Percentiles rank a stretch among this genome's conserved stretches.
Conservation (phyloP, 1,140 invertebrate genomes). For the Chironomus striatipennis region DNA sequence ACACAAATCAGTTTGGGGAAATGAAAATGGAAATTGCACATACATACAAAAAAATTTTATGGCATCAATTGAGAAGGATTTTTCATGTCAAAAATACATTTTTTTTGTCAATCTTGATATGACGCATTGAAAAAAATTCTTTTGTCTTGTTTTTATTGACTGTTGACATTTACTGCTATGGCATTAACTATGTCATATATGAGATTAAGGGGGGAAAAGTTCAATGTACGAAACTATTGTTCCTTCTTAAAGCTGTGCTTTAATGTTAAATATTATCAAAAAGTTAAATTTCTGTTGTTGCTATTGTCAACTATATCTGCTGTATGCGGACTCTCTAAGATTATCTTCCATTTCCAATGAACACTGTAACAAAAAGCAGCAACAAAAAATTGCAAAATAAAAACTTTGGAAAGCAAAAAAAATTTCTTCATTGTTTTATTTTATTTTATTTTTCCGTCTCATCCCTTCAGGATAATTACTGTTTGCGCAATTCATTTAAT, state of each 20-base stretch:
- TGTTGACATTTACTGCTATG: no score
- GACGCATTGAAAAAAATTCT: no score
- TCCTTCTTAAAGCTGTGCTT: background rate
- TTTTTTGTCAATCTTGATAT: no score
- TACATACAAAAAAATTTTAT: background rate
- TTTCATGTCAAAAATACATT: background rate
- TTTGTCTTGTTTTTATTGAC: no score
- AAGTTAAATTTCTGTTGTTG: background rate
- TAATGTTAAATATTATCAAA: background rate
- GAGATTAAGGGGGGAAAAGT: background rate
- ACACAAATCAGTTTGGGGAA: no score
- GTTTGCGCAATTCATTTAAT: constrained; percentile 3
- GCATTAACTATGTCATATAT: no score
- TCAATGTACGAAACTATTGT: background rate
- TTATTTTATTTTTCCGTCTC: background rate
- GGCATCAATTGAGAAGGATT: background rate
- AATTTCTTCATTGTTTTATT: background rate
- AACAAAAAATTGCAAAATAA: no score
- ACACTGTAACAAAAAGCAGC: no score
- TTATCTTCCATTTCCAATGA: no score
- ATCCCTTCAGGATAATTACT: constrained; percentile 1
- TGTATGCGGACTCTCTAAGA: no score
- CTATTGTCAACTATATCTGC: background rate
- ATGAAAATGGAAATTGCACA: background rate
- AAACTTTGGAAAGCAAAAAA: background rate